Evolutionary conservation across 2,888 invertebrate genomes (phyloP).

Genomic region (Panopea generosa): DNA sequence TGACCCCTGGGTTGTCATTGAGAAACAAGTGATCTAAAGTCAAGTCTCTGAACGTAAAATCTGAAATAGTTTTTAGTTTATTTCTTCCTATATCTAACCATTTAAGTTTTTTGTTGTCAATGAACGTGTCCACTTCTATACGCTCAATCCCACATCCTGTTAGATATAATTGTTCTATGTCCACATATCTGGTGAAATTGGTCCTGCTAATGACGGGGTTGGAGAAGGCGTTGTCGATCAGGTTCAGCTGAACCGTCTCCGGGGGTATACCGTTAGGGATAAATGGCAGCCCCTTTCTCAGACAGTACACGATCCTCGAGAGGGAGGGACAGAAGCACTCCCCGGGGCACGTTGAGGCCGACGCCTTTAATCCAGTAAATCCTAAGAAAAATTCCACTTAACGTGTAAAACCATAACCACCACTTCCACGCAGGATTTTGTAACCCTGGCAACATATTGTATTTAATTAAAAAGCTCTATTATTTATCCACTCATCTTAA

Average conservation of each 20-base stretch:
- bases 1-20: constrained; percentile 82
- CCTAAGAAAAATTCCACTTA: constrained; percentile 45
- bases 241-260: constrained; percentile 80
- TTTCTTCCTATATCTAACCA: constrained; percentile 84
- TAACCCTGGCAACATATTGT: constrained; percentile 31
- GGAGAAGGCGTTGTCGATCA: constrained; percentile 82
- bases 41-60: constrained; percentile 82
- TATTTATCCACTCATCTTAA: not conserved
- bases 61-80: constrained; percentile 79
- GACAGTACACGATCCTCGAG: constrained; percentile 82
- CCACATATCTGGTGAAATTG: constrained; percentile 80
- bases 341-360: constrained; percentile 74
- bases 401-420: constrained; percentile 30
- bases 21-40: constrained; percentile 82
- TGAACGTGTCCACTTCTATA: constrained; percentile 82
- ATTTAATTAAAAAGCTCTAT: not conserved
- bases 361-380: constrained; percentile 33
- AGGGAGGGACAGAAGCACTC: constrained; percentile 82
- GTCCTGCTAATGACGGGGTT: constrained; percentile 74
- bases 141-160: constrained; percentile 83
- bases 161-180: constrained; percentile 81
- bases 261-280: constrained; percentile 82
- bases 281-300: constrained; percentile 75
- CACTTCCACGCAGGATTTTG: constrained; percentile 9
- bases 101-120: constrained; percentile 79